Evolutionary conservation across 2,888 invertebrate species (phyloP).

Genomic region (Brachypterus glaber): DNA sequence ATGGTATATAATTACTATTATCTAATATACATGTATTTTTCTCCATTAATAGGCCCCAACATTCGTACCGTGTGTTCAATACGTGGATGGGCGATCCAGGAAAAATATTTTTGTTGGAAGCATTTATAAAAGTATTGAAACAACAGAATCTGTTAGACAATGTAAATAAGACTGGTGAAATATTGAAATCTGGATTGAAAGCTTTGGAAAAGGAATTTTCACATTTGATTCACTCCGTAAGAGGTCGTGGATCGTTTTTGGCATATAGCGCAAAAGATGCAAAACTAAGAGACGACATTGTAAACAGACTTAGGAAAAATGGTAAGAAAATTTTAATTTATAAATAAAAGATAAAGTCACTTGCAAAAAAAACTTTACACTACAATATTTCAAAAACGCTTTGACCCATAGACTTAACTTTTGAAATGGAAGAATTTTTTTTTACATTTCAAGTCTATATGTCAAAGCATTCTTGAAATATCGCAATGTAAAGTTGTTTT

Average conservation of each 20-base stretch:
- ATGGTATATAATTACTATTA: too few species aligned
- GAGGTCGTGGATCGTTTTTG: conserved; percentile 87
- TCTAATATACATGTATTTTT: too few species aligned
- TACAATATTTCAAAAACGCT: background rate
- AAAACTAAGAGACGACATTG: conserved; percentile 61
- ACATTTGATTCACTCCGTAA: conserved; percentile 59
- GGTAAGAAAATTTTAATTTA: conserved; percentile 52
- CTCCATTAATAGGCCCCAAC: conserved; percentile 64
- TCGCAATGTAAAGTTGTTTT: too few species aligned
- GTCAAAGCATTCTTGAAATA: too few species aligned
- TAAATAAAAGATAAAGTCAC: too few species aligned
- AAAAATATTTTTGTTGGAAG: conserved; percentile 80
- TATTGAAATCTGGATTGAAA: conserved; percentile 53
- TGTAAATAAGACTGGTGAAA: conserved; percentile 61
- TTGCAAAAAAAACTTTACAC: conserved; percentile 4
- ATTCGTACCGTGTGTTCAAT: conserved; percentile 88
- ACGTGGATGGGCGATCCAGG: conserved; percentile 99
- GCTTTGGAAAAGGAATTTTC: conserved; percentile 62
- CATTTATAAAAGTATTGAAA: conserved; percentile 72
- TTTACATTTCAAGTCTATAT: conserved; percentile 1
- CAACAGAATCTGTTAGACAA: conserved; percentile 69
- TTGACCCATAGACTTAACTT: too few species aligned
- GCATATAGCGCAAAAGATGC: conserved; percentile 62
- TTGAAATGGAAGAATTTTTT: too few species aligned
- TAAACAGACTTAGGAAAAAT: conserved; percentile 59